Evolutionary conservation across 2,113 vertebrate genomes (phyloP).

Genomic region (Leptosomus discolor): DNA sequence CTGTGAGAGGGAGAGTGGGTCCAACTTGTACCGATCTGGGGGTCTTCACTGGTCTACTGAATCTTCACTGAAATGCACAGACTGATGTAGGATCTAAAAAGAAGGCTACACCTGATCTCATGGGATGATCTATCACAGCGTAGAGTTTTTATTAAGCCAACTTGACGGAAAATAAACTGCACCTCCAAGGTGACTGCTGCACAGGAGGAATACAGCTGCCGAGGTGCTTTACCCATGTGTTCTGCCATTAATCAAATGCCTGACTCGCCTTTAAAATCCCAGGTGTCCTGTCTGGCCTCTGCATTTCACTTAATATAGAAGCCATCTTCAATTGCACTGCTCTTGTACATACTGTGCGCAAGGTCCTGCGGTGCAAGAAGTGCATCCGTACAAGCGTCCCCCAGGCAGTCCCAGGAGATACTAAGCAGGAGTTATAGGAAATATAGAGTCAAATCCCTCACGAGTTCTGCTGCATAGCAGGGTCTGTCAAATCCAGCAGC

Average conservation of each 20-base stretch:
- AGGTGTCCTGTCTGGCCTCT: background rate
- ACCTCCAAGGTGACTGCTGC: background rate
- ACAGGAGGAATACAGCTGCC: background rate
- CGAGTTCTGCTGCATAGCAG: background rate
- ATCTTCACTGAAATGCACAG: background rate
- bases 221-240: background rate
- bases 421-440: background rate
- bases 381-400: fast-evolving
- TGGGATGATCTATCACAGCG: background rate
- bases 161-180: background rate
- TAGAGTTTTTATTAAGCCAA: background rate
- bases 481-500: background rate
- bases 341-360: background rate
- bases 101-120: background rate
- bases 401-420: background rate
- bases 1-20: background rate
- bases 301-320: background rate
- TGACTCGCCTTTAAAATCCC: background rate
- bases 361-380: background rate
- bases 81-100: background rate
- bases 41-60: background rate
- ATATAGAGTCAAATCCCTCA: background rate
- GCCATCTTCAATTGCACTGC: fast-evolving
- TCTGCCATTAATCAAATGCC: background rate
- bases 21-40: background rate